phyloP scores from a whole-genome alignment of 2,797 vertebrate species.

The Chanos chanos region DNA sequence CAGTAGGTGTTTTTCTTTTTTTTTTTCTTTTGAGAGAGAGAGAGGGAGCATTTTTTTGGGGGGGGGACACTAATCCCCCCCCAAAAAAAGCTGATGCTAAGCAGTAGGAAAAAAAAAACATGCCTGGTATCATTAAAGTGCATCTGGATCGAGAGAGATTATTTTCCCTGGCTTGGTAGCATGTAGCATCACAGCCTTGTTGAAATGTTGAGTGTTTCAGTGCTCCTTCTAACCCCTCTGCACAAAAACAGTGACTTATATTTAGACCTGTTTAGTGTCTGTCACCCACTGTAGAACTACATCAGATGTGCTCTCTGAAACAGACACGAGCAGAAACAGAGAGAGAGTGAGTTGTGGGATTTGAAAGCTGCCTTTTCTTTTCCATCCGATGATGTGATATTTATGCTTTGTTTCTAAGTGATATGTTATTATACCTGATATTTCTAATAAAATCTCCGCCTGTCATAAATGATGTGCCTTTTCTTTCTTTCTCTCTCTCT shows the following conservation, averaged over 20 bases:
- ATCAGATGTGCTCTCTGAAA: neutral
- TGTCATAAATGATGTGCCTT: slow-evolving; percentile 13
- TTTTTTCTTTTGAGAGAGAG: neutral
- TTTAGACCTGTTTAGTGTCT: slow-evolving; percentile 6
- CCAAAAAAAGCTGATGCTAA: slow-evolving; percentile 19
- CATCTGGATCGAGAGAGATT: slow-evolving; percentile 11
- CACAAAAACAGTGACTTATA: slow-evolving; percentile 28
- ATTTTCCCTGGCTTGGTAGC: slow-evolving; percentile 13
- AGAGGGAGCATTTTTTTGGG: too few relatives aligned
- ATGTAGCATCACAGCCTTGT: slow-evolving; percentile 13
- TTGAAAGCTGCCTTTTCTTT: slow-evolving; percentile 40
- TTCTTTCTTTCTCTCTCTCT: too few relatives aligned
- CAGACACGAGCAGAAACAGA: neutral
- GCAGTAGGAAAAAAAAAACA: neutral
- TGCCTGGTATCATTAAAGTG: neutral
- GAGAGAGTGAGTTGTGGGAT: slow-evolving; percentile 28
- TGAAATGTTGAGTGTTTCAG: slow-evolving; percentile 14
- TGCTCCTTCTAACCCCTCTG: slow-evolving; percentile 17
- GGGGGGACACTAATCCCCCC: too few relatives aligned
- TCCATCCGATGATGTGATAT: slow-evolving; percentile 38
- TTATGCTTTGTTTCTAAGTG: slow-evolving; percentile 50
- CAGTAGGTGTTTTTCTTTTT: too few relatives aligned
- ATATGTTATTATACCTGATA: slow-evolving; percentile 33
- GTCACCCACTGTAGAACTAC: slow-evolving; percentile 10
- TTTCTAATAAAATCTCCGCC: slow-evolving; percentile 54